Evolutionary conservation across 2,797 vertebrate species (phyloP).

Genomic region (Scyliorhinus canicula): DNA sequence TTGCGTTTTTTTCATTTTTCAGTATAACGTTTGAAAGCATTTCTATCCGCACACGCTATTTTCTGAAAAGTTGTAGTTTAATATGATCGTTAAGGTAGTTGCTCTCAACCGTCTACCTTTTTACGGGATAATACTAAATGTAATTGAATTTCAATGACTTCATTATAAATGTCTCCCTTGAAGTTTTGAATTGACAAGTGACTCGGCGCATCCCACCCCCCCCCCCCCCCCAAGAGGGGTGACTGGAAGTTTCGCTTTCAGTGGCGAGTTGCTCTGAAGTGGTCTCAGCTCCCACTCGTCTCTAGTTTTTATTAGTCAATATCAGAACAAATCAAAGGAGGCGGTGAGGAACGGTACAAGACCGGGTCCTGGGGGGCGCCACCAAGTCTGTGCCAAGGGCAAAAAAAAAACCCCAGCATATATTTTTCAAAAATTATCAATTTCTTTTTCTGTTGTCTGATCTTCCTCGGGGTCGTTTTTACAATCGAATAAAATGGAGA

Average conservation of each 20-base stretch:
- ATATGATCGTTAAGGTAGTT: background rate
- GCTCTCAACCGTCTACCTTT: background rate
- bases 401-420: background rate
- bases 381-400: constrained; percentile 38
- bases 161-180: background rate
- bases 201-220: background rate
- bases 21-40: background rate
- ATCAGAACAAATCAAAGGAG: constrained; percentile 40
- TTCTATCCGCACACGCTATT: background rate
- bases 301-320: constrained; percentile 28
- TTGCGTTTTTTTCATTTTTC: background rate
- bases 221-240: background rate
- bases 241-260: background rate
- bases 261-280: background rate
- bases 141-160: background rate
- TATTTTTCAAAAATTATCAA: background rate
- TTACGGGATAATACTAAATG: no score
- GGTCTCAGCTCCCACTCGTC: constrained; percentile 21
- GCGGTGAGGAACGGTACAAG: constrained; percentile 36
- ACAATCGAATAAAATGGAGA: background rate
- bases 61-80: background rate
- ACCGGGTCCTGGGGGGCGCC: constrained; percentile 30
- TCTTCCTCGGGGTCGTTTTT: background rate
- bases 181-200: background rate
- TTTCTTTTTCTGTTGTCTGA: background rate